Percentiles rank a stretch among this genome's conserved stretches.
phyloP scores from a whole-genome alignment of 1,140 invertebrate genomes.

The Drosophila tani region DNA sequence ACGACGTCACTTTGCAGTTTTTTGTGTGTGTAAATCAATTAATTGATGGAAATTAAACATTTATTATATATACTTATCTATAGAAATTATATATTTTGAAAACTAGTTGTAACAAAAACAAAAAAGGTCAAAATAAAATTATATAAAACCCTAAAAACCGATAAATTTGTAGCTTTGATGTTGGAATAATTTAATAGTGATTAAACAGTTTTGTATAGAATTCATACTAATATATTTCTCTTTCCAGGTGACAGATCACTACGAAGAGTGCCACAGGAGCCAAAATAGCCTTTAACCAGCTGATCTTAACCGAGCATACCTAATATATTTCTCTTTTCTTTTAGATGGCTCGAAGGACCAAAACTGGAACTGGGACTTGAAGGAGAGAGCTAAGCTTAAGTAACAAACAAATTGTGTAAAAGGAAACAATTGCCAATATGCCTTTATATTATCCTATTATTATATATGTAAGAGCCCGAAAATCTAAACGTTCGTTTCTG shows the following conservation, averaged over 20 bases:
- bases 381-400: constrained; percentile 52
- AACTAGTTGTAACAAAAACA: constrained; percentile 72
- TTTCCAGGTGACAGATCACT: constrained; percentile 54
- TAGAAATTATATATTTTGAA: constrained; percentile 77
- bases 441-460: constrained; percentile 37
- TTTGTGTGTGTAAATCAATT: constrained; percentile 63
- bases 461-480: constrained; percentile 37
- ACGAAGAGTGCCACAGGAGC: background rate
- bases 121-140: constrained; percentile 65
- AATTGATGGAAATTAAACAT: constrained; percentile 71
- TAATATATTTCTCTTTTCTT: constrained; percentile 71
- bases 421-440: constrained; percentile 41
- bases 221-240: constrained; percentile 63
- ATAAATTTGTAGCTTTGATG: constrained; percentile 7
- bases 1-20: constrained; percentile 42
- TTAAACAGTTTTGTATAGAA: constrained; percentile 8
- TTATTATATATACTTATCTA: constrained; percentile 66
- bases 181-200: constrained; percentile 3
- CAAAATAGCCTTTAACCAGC: background rate
- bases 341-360: constrained; percentile 15
- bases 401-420: constrained; percentile 49
- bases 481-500: constrained; percentile 53
- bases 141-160: constrained; percentile 47
- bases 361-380: background rate
- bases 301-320: constrained; percentile 29